Evolutionary conservation across 2,113 vertebrate genomes (phyloP), one percentile per base, ranked within the genome.

Genomic region (Pelecanoides urinatrix): DNA sequence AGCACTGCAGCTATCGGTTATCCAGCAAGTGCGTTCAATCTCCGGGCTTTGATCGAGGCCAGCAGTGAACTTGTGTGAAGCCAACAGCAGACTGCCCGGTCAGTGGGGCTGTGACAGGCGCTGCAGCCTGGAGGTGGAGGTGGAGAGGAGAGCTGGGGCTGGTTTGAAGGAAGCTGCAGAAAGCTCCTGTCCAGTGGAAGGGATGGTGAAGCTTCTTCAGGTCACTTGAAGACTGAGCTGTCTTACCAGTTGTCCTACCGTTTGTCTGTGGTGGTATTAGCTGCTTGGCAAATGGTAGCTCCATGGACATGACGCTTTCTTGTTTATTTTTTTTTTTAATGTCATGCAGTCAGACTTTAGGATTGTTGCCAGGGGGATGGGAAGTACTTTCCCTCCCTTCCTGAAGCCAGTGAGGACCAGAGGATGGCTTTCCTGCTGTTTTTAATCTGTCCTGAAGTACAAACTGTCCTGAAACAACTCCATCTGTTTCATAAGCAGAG

Each of bases 361-460:
- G 90, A 72, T 73, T 34, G 58, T 65, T 96, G 73, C 91, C 77
- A 89, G 84, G 61, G 45, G 83, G 17, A 79, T 89, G 50, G 92
- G 86, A 95, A 90, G 38, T 91, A 49, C 66, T 85, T 92, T 95
- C 80, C 91, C 84, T 95, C 92, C 91, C 84, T 95, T 97, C 88
- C 86, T 91, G 92, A 85, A 94, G 80, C 62, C 61, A 7, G 1
- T 45, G 58, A 66, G 83, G 68, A 87, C 70, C 49, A 81, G 66
- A 75, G 79, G 76, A 81, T 71, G 40, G 40, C 58, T 94, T 94
- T 95, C 91, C 95, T 97, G 73, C 84, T 96, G 80, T 62, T 88
- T 62, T 72, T 42, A n/a, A n/a, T 80, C 49, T 71, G 66, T 26
- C 34, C 80, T 74, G n/a, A 55, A 74, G 61, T 78, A 71, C 38